Base-by-base conservation (phyloP, 1,140 invertebrate genomes). In the Heliothis subflexa region DNA sequence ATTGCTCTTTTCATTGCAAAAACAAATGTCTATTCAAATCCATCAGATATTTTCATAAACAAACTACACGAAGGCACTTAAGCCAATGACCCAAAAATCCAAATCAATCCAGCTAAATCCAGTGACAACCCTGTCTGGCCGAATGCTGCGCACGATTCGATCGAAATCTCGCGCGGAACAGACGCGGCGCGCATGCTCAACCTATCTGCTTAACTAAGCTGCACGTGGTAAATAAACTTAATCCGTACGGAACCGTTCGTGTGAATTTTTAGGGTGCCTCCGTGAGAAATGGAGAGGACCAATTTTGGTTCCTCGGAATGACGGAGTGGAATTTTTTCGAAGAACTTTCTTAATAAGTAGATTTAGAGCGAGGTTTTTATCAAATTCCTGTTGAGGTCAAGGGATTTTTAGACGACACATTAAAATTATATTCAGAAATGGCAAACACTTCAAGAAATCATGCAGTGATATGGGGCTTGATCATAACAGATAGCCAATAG, bases 151-250 rank as follows among this genome's bases (percentile, higher is more conserved):
- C 79, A 80, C 79, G 79, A 68, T 72, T 59, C 50, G 79, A 80
- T 80, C 79, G 79, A 76, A 80, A 80, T 80, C 79, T 80, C 68
- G 79, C 79, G 79, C 79, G 79, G 79, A 76, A 80, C 55, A 66
- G 52, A 71, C 74, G 79, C 79, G 74, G 54, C n/a, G 55, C 18
- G 79, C 73, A 77, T 80, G 54, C 50, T 16, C 74, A 77, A 66
- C 47, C 40, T 66, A 68, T 77, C 73, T 62, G 59, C 73, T 54
- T 55, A 55, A 68, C 74, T 77, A 62, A 75, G 57, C 47, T 76
- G 73, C 74, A 77, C 74, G 61, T 77, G 61, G 74, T 77, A 77
- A 62, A 68, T 77, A 77, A 66, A 66, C 49, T 75, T 62, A 75
- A 75, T 75, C 73, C 73, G 59, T 75, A 75, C 73, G 59, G 73